Conservation (phyloP, 2,888 invertebrate genomes). For the Coremacera marginata region DNA sequence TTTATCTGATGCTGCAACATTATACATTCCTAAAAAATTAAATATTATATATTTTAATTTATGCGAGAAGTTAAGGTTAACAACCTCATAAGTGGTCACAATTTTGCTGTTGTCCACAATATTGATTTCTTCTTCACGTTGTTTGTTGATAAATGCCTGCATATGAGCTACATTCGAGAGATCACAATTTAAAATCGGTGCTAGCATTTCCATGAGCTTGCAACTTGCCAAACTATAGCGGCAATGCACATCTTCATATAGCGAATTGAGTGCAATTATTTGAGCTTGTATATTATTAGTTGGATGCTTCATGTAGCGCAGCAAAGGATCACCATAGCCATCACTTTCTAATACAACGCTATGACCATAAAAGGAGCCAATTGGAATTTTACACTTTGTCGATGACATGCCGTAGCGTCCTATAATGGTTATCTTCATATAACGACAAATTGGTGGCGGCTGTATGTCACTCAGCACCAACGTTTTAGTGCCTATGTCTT, state of each 20-base stretch:
- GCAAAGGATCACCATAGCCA: conserved; percentile 65
- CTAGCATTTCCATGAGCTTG: conserved; percentile 83
- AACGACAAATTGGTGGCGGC: conserved; percentile 90
- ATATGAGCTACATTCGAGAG: conserved; percentile 86
- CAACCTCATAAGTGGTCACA: conserved; percentile 71
- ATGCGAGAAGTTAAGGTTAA: neutral
- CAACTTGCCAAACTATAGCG: conserved; percentile 87
- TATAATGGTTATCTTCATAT: conserved; percentile 91
- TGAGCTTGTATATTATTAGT: conserved; percentile 70
- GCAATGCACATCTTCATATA: conserved; percentile 85
- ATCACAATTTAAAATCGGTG: conserved; percentile 83
- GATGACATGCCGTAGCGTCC: conserved; percentile 93
- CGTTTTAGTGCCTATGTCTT: conserved; percentile 89
- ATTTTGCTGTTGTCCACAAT: conserved; percentile 70
- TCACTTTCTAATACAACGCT: conserved; percentile 81
- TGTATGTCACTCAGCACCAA: conserved; percentile 90
- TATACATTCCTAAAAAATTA: conserved; percentile 80
- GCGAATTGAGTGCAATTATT: conserved; percentile 76
- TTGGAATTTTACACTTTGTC: conserved; percentile 88
- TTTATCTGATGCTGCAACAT: conserved; percentile 91
- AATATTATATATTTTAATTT: neutral
- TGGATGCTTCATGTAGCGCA: conserved; percentile 61
- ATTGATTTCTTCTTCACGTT: conserved; percentile 73
- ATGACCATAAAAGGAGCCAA: conserved; percentile 95
- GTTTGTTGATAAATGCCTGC: conserved; percentile 83